phyloP scores from a whole-genome alignment of 2,113 vertebrate species.

The Plecturocebus donacophilus region DNA sequence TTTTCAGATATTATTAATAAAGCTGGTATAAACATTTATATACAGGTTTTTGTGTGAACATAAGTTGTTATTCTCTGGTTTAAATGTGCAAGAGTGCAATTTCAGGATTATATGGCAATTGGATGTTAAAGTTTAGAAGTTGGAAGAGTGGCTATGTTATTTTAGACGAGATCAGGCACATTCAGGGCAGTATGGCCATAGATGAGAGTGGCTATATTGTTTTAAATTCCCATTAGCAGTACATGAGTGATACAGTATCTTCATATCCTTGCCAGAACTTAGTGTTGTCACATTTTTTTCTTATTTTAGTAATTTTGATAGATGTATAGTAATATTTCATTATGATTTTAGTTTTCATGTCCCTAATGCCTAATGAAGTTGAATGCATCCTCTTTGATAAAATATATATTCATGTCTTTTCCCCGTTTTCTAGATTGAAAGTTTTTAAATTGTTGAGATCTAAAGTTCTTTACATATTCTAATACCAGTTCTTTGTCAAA shows the following conservation, averaged over 20 bases:
- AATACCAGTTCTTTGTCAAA: neutral
- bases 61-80: neutral
- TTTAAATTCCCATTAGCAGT: neutral
- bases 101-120: neutral
- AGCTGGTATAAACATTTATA: neutral
- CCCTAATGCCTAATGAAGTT: neutral
- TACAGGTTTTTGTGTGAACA: neutral
- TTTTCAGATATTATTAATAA: neutral
- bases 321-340: neutral
- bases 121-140: neutral
- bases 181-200: too few relatives aligned
- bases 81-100: neutral
- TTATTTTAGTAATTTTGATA: neutral
- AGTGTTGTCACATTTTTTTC: neutral
- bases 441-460: neutral
- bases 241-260: neutral
- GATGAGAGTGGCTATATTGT: neutral
- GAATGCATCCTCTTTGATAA: neutral
- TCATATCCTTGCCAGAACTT: neutral
- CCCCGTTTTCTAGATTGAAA: neutral
- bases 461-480: neutral
- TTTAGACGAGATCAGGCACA: too few relatives aligned
- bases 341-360: neutral
- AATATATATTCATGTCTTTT: neutral
- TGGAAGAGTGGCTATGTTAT: neutral